Conservation (phyloP, 1,140 invertebrate genomes). For the Drosophila ironensis region DNA sequence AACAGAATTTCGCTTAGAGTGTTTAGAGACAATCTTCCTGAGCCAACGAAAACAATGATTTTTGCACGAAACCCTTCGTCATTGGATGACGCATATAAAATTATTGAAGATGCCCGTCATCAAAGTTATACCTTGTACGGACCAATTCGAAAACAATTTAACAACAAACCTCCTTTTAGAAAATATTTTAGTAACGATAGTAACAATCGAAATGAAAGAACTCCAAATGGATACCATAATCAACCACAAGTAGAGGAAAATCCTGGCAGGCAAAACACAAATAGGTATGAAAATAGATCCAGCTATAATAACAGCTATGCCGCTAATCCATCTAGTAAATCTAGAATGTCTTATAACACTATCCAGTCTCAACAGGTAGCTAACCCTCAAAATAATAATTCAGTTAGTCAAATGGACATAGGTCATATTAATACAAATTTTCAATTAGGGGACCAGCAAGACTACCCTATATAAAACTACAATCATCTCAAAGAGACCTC, state of each 20-base stretch:
- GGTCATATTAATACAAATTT: slow-evolving; percentile 5
- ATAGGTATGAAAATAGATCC: neutral
- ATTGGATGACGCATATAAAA: neutral
- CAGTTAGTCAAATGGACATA: no score
- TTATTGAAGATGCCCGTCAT: neutral
- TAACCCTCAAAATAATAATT: no score
- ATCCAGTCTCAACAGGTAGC: no score
- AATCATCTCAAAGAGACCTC: neutral
- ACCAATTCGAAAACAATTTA: neutral
- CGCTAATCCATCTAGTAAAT: neutral
- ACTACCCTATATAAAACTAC: neutral
- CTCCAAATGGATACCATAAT: neutral
- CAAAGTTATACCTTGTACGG: neutral
- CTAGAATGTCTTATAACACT: neutral
- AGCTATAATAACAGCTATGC: neutral
- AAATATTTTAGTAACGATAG: neutral
- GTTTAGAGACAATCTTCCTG: slow-evolving; percentile 1
- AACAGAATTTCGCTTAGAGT: slow-evolving; percentile 3
- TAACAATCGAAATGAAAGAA: neutral
- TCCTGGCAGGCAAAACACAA: neutral
- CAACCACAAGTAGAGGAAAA: neutral
- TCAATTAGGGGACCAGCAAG: neutral
- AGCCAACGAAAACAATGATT: neutral
- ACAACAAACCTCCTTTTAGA: neutral
- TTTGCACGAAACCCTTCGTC: neutral